These are phyloP conservation scores for Syngnathus acus DNA, from an alignment of 2,797 vertebrate species.

Conservation along the genomic window DNA sequence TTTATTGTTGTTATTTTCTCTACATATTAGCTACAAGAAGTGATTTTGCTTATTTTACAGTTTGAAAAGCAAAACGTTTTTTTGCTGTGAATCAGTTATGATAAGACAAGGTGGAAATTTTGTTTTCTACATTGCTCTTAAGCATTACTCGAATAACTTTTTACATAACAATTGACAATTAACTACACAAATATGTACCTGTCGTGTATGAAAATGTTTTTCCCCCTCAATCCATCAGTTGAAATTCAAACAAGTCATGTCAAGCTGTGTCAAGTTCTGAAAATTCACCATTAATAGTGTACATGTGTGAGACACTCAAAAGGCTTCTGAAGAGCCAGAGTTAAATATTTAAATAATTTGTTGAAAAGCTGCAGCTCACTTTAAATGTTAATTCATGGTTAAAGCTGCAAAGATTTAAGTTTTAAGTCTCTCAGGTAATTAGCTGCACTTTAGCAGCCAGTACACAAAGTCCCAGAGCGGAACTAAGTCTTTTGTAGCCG, in stretches of 20 bases:
- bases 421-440: conserved; percentile 70
- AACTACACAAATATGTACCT: not conserved
- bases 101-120: not conserved
- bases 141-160: not conserved
- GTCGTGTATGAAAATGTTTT: not conserved
- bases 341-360: conserved; percentile 29
- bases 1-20: not conserved
- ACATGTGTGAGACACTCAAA: not conserved
- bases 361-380: conserved; percentile 31
- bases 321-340: not conserved
- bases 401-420: conserved; percentile 67
- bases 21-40: not conserved
- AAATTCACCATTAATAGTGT: not conserved
- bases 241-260: not conserved
- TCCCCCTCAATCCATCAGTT: not conserved
- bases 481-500: conserved; percentile 51
- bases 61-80: not conserved
- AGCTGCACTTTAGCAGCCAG: conserved; percentile 47
- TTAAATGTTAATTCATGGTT: not conserved
- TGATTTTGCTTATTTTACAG: not conserved
- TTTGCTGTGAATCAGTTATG: too few species aligned
- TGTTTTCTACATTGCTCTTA: not conserved
- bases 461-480: conserved; percentile 46
- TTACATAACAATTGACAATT: not conserved
- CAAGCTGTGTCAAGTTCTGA: not conserved